Percentiles rank a stretch among this genome's conserved stretches.
phyloP scores from a whole-genome alignment of 2,888 invertebrate species.

The Dryococelus australis region DNA sequence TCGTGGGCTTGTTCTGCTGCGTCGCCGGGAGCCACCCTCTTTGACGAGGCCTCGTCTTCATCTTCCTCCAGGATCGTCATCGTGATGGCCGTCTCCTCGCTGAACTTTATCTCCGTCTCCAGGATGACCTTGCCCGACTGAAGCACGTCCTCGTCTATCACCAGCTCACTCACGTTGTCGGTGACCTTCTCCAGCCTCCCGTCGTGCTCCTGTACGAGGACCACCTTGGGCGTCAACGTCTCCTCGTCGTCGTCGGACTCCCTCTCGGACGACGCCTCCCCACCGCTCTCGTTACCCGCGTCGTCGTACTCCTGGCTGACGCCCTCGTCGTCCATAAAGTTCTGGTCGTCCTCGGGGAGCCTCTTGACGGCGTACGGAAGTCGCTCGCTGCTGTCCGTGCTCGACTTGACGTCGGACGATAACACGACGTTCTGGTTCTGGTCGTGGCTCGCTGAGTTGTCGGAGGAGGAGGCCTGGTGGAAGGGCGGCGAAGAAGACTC shows the following conservation, averaged over 20 bases:
- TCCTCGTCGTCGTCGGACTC: conserved; percentile 45
- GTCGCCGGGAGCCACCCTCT: conserved; percentile 22
- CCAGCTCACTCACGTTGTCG: conserved; percentile 17
- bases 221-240: background rate
- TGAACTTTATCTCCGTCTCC: conserved; percentile 84
- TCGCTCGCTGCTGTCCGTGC: conserved; percentile 27
- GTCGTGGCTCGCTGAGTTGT: conserved; percentile 19
- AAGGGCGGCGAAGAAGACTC: conserved; percentile 30
- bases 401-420: conserved; percentile 30
- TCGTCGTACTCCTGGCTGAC: background rate
- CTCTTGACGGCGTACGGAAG: conserved; percentile 23
- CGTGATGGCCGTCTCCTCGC: conserved; percentile 80
- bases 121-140: conserved; percentile 67
- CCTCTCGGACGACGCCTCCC: conserved; percentile 16
- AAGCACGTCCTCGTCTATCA: conserved; percentile 42
- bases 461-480: conserved; percentile 29
- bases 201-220: background rate
- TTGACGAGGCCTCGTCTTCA: background rate
- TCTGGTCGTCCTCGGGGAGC: background rate
- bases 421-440: conserved; percentile 32
- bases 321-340: background rate
- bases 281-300: background rate
- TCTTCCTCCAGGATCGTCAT: conserved; percentile 79
- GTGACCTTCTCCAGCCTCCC: conserved; percentile 12
- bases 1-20: conserved; percentile 46